Evolutionary conservation across 1,140 invertebrate genomes (phyloP).

Genomic region (Ladona fulva): DNA sequence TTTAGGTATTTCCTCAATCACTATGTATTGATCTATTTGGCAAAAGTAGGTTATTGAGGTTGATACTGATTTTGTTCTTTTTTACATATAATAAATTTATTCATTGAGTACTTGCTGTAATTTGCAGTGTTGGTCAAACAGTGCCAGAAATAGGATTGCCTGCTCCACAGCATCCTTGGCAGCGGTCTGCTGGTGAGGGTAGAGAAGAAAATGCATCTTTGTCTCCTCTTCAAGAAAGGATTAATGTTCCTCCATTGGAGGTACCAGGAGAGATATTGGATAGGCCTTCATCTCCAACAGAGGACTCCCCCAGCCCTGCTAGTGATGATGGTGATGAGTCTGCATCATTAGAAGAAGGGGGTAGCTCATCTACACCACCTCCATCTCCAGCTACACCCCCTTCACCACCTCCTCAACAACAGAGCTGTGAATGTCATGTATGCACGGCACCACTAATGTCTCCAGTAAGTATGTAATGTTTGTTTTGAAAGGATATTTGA

Average conservation of each 20-base stretch:
- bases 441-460: slow-evolving; percentile 25
- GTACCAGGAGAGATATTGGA: not conserved
- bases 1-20: too few species aligned
- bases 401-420: slow-evolving; percentile 6
- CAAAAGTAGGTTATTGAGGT: too few species aligned
- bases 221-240: not conserved
- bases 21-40: too few species aligned
- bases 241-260: not conserved
- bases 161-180: not conserved
- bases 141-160: not conserved
- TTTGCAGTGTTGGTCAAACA: not conserved
- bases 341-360: not conserved
- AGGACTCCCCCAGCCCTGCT: not conserved
- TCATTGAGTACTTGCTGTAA: too few species aligned
- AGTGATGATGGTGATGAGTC: slow-evolving; percentile 3
- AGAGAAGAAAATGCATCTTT: not conserved
- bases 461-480: not conserved
- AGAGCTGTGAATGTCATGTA: slow-evolving; percentile 29
- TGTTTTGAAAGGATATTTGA: too few species aligned
- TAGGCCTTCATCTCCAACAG: not conserved
- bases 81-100: too few species aligned
- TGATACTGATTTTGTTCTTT: too few species aligned
- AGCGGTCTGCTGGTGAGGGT: not conserved
- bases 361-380: not conserved
- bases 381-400: slow-evolving; percentile 1